Base-by-base conservation (phyloP, 2,113 vertebrate species). In the Petromus typicus region DNA sequence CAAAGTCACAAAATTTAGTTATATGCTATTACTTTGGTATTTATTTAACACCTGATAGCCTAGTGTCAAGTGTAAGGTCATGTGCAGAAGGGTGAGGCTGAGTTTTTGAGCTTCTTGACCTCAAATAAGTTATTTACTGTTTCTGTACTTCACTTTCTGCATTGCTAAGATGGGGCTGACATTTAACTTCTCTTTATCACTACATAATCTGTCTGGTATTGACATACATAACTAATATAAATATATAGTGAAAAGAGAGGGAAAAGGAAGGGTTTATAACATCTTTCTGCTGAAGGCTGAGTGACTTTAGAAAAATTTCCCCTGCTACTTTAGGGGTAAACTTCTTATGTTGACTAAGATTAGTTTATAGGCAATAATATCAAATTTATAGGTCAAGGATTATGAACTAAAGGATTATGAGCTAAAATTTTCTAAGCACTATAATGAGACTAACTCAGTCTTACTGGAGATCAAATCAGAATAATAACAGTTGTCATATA, bases 281-380 rank as follows among this genome's bases (percentile, higher is more conserved):
- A 75, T 93, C 34, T 91, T 79, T 97, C 64, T 80, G 59, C 23
- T 63, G 86, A 27, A n/a, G 10, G 75, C 45, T 6, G 32, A 59
- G 75, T 94, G 71, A 67, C 59, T 89, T 97, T 86, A 82, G 27
- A 78, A 95, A 90, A 59, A 45, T 73, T 73, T 95, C 66, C 16
- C 43, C 57, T 92, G 27, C 43, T 76, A 4, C 13, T 57, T 64
- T 48, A 73, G 6, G 48, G 63, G 14, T 88, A 51, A 90, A 43
- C 79, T 90, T 88, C 37, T 78, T 85, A n/a, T 73, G 2, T 78
- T 87, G 56, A 56, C 45, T 73, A 80, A 73, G 30, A 81, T 34
- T 84, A 16, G 32, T 89, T 17, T 86, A 2, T 48, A 54, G 45
- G 27, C 37, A 90, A 88, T 96, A 94, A 61, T 32, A 14, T 91